Base-by-base conservation (phyloP, 2,113 vertebrate genomes). In the Conger conger region DNA sequence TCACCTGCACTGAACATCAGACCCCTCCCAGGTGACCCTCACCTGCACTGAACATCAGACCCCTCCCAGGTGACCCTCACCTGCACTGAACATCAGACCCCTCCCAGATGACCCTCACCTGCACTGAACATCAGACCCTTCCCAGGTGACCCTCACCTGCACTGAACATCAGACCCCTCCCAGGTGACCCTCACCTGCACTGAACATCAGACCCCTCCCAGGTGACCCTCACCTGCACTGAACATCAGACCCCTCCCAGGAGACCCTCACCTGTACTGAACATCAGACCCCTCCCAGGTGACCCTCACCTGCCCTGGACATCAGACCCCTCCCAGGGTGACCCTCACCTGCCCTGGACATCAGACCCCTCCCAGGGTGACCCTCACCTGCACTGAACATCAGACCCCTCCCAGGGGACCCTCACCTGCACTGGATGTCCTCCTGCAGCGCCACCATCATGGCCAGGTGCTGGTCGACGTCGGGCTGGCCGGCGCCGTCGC, bases 71-170 rank as follows among this genome's bases (percentile, higher is more conserved):
- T n/a, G n/a, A n/a, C 0, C 37, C 84, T n/a, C n/a, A n/a, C n/a
- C n/a, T n/a, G n/a, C n/a, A n/a, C n/a, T n/a, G n/a, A n/a, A n/a
- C n/a, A n/a, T n/a, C n/a, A n/a, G 45, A 50, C 45, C 45, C 45
- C 45, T 1, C 11, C 45, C 45, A n/a, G n/a, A n/a, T 23, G 4
- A 0, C 0, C 37, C 83, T 89, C 92, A 99, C 98, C 98, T 97
- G 97, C 98, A 99, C 83, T 99, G 98, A 91, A 99, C 98, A 90
- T 99, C n/a, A n/a, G n/a, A n/a, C n/a, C n/a, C 98, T 89, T 99
- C 98, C 92, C 90, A 99, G 92, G 40, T 42, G 40, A 42, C 40
- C 40, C 40, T 42, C 40, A 42, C 40, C 40, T 42, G 4, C 40
- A 42, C 40, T 42, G 40, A 9, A 42, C 9, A 8, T 42, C 40